Base-by-base conservation (phyloP, 2,888 invertebrate genomes). In the Dynastes grantii region DNA sequence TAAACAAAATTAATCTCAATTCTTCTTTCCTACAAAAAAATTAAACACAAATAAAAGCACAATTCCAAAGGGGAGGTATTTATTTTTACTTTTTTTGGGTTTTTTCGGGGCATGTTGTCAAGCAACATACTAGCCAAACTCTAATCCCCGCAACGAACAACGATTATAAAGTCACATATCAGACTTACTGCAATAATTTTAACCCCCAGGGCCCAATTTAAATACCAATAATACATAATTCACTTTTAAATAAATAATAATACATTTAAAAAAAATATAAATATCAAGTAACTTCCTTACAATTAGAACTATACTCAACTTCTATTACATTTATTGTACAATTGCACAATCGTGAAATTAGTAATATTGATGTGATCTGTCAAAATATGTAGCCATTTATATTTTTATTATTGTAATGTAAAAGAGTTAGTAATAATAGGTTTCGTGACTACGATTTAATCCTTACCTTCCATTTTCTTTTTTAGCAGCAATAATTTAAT, bases 61-160 rank as follows among this genome's bases (percentile, higher is more conserved):
- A 29, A 27, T 22, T 16, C 16, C 22, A 67, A 40, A 22, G 9
- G n/a, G 45, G 8, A 45, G 45, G 4, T 16, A 37, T 45, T 45
- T 45, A 45, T 67, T 45, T n/a, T 45, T 45, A 49, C 45, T 16
- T 67, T 67, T n/a, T n/a, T n/a, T n/a, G n/a, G n/a, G n/a, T n/a
- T n/a, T n/a, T n/a, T n/a, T n/a, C n/a, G n/a, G n/a, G n/a, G n/a
- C n/a, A n/a, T n/a, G n/a, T n/a, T n/a, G 64, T 64, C 64, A 37
- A 64, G 5, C 32, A 13, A 64, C 64, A 64, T 64, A 64, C 64
- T 29, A 29, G 32, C 11, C 3, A 64, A 64, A n/a, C 29, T 1
- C 13, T n/a, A 64, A 64, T 32, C 32, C 5, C 32, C 5, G 32
- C 5, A 32, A 32, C 32, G 32, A 5, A 5, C 32, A 32, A 32